Base-by-base conservation (phyloP, 2,888 invertebrate genomes). In the Lydus trimaculatus region DNA sequence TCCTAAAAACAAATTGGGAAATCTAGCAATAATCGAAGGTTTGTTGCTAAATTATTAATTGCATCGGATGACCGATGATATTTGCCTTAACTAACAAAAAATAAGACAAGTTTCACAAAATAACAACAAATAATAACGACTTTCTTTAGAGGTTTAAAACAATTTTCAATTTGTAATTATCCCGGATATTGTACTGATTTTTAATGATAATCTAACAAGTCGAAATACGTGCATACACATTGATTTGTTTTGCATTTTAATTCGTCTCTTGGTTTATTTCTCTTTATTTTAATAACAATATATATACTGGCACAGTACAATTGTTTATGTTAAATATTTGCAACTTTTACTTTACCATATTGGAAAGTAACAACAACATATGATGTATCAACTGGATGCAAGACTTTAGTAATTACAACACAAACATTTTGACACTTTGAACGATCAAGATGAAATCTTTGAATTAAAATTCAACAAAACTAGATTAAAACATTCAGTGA, bases 291-390 rank as follows among this genome's bases (percentile, higher is more conserved):
- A 48, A 48, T 17, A 48, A 48, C 9, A 20, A 48, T 20, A 48
- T 36, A 4, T 28, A 4, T n/a, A 7, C 33, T 11, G 2, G 28
- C 31, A 59, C 59, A 59, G 31, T 31, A 39, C 31, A 39, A 52
- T 25, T 33, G 36, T 25, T 39, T 17, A 61, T 39, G 36, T 61
- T 61, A 9, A 61, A 61, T 33, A 61, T 61, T 52, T 25, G 61
- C 61, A 61, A 61, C 61, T 61, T 61, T 61, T 61, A 61, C 61
- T 61, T 61, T 17, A 39, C 61, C 61, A 15, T 61, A 61, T 61
- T 61, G 61, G 61, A 61, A 61, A 61, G 61, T 61, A 52, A 23
- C 52, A 52, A n/a, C n/a, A n/a, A n/a, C n/a, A n/a, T n/a, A n/a
- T n/a, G n/a, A n/a, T 52, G 52, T 23, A 25, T 25, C 52, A 6